Conservation (phyloP, 2,888 invertebrate species). For the Pristionchus maxplancki region DNA sequence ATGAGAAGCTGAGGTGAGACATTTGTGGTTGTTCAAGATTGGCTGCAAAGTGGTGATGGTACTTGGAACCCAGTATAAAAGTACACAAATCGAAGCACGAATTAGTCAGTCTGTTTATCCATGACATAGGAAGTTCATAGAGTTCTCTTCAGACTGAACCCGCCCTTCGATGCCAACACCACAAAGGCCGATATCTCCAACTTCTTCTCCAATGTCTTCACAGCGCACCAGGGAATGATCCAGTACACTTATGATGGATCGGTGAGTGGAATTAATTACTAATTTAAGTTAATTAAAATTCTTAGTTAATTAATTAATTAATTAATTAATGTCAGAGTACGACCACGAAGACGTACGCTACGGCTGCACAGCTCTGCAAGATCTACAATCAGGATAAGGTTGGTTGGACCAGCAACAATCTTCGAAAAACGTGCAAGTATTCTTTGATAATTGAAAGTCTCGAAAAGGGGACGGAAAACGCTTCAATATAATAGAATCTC, state of each 20-base stretch:
- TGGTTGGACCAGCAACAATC: too few species aligned
- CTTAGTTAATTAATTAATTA: not conserved
- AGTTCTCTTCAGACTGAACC: conserved; percentile 60
- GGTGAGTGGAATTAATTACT: conserved; percentile 52
- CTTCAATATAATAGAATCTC: too few species aligned
- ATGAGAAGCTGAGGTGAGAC: conserved; percentile 30
- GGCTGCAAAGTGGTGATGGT: not conserved
- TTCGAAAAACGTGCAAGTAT: too few species aligned
- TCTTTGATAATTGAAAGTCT: not conserved
- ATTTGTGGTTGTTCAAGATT: not conserved
- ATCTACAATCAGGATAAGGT: conserved; percentile 59
- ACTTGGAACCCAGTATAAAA: too few species aligned
- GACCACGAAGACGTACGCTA: conserved; percentile 58
- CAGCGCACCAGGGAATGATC: conserved; percentile 71
- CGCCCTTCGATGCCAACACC: conserved; percentile 60
- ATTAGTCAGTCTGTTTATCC: too few species aligned
- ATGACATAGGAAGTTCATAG: too few species aligned
- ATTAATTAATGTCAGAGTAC: conserved; percentile 58
- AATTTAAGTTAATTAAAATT: not conserved
- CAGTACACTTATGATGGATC: conserved; percentile 73
- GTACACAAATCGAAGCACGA: too few species aligned
- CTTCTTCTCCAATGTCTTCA: conserved; percentile 67
- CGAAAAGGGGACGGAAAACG: too few species aligned
- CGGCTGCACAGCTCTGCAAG: conserved; percentile 61
- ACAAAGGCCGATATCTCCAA: conserved; percentile 68